Conservation (phyloP, 1,140 invertebrate species). For the Apocrypta bakeri region DNA sequence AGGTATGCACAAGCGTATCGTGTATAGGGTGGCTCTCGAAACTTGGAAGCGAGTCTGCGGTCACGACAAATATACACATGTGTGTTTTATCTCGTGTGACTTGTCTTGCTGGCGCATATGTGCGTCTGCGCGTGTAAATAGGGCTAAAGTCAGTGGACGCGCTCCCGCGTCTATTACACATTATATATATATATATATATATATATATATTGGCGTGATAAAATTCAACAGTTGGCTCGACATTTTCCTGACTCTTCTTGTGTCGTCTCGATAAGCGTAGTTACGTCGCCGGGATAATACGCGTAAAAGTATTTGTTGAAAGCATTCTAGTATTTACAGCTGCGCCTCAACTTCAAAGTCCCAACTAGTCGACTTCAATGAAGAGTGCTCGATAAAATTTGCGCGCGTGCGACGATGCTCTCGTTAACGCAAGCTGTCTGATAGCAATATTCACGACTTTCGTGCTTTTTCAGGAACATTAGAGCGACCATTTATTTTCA, state of each 20-base stretch:
- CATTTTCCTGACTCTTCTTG: no score
- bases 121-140: neutral
- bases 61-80: conserved; percentile 29
- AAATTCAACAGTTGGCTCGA: conserved; percentile 69
- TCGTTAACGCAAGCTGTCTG: conserved; percentile 19
- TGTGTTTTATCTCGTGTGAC: conserved; percentile 46
- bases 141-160: neutral
- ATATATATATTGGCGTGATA: no score
- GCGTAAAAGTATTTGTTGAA: conserved; percentile 23
- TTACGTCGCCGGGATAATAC: conserved; percentile 47
- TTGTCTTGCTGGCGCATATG: neutral
- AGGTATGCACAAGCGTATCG: no score
- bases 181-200: no score
- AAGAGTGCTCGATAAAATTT: neutral
- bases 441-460: conserved; percentile 22
- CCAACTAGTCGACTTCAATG: no score
- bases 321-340: no score
- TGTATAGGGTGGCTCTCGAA: neutral
- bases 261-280: conserved; percentile 30
- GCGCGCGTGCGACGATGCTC: neutral
- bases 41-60: neutral
- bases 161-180: no score
- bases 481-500: conserved; percentile 14
- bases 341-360: no score
- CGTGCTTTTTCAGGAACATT: conserved; percentile 18